Percentiles rank a stretch among this genome's conserved stretches.
Conservation (phyloP, 2,113 vertebrate species). For the Aleadryas rufinucha region DNA sequence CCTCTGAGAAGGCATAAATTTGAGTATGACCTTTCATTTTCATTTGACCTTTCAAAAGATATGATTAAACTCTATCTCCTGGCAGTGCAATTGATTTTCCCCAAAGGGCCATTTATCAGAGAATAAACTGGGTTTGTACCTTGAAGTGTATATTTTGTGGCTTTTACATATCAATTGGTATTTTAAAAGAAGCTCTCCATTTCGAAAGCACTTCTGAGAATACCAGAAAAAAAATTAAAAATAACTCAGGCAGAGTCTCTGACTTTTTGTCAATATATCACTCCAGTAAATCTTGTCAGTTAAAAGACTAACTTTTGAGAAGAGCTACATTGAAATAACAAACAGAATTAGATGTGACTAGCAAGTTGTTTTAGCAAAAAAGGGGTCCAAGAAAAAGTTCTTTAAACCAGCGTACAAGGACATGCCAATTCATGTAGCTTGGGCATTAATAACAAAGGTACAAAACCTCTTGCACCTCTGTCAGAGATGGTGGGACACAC, state of each 20-base stretch:
- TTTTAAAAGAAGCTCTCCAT: neutral
- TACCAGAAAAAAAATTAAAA: neutral
- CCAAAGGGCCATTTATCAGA: conserved; percentile 8
- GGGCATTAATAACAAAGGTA: neutral
- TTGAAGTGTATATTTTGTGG: conserved; percentile 19
- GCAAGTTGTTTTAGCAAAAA: neutral
- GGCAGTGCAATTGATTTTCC: neutral
- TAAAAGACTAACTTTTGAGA: neutral
- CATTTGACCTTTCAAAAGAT: conserved; percentile 24
- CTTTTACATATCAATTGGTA: neutral
- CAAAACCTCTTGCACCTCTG: neutral
- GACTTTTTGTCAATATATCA: neutral
- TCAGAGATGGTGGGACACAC: neutral
- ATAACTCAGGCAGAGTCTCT: neutral
- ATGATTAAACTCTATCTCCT: conserved; percentile 11
- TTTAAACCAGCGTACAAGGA: neutral
- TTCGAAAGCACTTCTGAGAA: neutral
- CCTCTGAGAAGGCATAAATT: neutral
- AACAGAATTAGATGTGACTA: neutral
- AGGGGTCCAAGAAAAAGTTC: neutral
- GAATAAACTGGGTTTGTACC: neutral
- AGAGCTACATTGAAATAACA: neutral
- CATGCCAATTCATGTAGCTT: neutral
- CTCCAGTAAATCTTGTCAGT: neutral
- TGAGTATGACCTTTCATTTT: conserved; percentile 22